Conservation (phyloP, 1,140 invertebrate species). For the Goniozus legneri region DNA sequence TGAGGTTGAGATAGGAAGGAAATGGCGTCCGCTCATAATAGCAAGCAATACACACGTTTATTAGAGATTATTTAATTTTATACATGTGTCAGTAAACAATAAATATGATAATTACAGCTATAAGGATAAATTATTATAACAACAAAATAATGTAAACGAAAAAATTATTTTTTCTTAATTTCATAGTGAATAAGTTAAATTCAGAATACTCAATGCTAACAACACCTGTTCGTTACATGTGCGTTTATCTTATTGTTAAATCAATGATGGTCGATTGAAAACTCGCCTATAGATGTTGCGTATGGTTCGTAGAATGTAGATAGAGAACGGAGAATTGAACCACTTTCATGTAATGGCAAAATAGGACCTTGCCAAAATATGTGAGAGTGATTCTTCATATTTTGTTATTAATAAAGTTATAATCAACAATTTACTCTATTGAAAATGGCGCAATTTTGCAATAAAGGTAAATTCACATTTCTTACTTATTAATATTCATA, state of each 20-base stretch:
- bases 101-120: neutral
- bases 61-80: neutral
- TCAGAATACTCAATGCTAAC: too few relatives aligned
- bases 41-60: neutral
- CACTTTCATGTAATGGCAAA: constrained; percentile 18
- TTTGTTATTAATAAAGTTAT: neutral
- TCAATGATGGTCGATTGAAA: constrained; percentile 4
- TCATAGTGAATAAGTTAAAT: too few relatives aligned
- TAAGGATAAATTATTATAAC: neutral
- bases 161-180: neutral
- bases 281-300: neutral
- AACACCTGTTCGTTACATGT: too few relatives aligned
- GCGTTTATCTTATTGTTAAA: neutral
- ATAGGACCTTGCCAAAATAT: constrained; percentile 5
- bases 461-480: constrained; percentile 30
- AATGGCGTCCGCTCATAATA: neutral
- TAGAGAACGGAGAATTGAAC: constrained; percentile 16
- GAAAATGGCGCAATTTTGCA: constrained; percentile 23
- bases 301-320: constrained; percentile 10
- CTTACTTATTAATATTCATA: neutral
- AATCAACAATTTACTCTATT: neutral
- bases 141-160: neutral
- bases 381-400: neutral
- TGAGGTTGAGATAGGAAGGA: neutral
- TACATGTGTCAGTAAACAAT: neutral